A percentile compares a stretch with the other conserved stretches of the same genome.
Conservation (phyloP, 2,797 vertebrate species). For the Sebastes steindachneri region DNA sequence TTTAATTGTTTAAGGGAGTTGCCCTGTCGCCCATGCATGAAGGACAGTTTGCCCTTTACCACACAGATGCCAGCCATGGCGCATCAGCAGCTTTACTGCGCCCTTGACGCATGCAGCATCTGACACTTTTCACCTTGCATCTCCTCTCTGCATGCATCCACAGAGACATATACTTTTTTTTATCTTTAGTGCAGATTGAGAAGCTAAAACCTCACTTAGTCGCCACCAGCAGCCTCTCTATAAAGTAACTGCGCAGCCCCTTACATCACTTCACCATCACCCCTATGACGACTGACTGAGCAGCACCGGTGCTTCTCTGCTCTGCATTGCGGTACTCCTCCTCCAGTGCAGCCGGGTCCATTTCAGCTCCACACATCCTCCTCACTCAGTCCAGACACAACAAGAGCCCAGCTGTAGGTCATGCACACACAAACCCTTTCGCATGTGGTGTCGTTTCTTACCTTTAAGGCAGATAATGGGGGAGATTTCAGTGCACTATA, state of each 20-base stretch:
- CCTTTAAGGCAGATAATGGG: slow-evolving; percentile 57
- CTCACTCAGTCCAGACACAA: background rate
- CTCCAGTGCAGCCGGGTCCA: slow-evolving; percentile 48
- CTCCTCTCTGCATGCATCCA: slow-evolving; percentile 18
- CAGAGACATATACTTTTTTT: background rate
- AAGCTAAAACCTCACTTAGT: background rate
- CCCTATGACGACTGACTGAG: slow-evolving; percentile 55
- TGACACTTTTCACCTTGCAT: slow-evolving; percentile 55
- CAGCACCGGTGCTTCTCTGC: slow-evolving; percentile 50
- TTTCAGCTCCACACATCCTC: background rate
- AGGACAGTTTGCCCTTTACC: background rate
- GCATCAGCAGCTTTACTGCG: slow-evolving; percentile 17
- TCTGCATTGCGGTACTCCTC: slow-evolving; percentile 86
- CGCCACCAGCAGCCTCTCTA: background rate
- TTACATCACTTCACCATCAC: slow-evolving; percentile 60
- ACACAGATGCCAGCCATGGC: background rate
- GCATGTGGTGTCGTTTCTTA: slow-evolving; percentile 58
- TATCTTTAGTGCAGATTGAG: background rate
- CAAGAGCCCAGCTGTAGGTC: background rate
- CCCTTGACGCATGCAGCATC: slow-evolving; percentile 56
- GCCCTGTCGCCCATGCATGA: background rate
- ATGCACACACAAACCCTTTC: slow-evolving; percentile 1
- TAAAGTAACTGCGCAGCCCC: slow-evolving; percentile 53
- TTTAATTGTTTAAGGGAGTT: background rate
- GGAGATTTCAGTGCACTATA: slow-evolving; percentile 32